A percentile compares a stretch with the other conserved stretches of the same genome.
Conservation (phyloP, 53 echinoderm and acorn worm genomes). For the Echinometra lucunter region DNA sequence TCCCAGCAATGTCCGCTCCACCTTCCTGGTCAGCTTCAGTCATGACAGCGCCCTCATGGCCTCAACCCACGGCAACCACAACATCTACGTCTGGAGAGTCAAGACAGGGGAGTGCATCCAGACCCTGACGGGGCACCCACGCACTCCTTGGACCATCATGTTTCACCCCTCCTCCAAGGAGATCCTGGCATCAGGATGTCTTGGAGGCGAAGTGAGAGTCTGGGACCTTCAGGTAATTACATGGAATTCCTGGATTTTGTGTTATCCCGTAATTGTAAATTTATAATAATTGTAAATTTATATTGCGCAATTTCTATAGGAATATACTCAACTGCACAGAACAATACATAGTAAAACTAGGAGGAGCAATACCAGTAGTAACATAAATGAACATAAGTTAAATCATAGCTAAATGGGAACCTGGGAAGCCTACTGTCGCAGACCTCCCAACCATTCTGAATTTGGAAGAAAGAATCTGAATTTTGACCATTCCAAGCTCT, state of each 20-base stretch:
- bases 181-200: constrained; percentile 94
- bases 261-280: too few species aligned
- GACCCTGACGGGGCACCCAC: constrained; percentile 92
- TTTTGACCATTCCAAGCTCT: too few species aligned
- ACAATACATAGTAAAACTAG: too few species aligned
- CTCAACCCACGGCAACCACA: constrained; percentile 95
- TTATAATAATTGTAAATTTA: too few species aligned
- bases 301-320: too few species aligned
- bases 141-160: constrained; percentile 95
- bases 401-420: too few species aligned
- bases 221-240: constrained; percentile 96
- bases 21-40: constrained; percentile 92
- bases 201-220: constrained; percentile 94
- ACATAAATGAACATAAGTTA: too few species aligned
- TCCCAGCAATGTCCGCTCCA: constrained; percentile 80
- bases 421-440: too few species aligned
- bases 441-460: too few species aligned
- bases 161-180: constrained; percentile 98
- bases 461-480: too few species aligned
- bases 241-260: not conserved
- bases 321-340: too few species aligned
- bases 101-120: constrained; percentile 83
- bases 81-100: constrained; percentile 84
- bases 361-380: too few species aligned
- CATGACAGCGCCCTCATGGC: constrained; percentile 89